A percentile compares a stretch with the other conserved stretches of the same genome.
Evolutionary conservation across 2,113 vertebrate genomes (phyloP).

Genomic region (Clinocottus analis): DNA sequence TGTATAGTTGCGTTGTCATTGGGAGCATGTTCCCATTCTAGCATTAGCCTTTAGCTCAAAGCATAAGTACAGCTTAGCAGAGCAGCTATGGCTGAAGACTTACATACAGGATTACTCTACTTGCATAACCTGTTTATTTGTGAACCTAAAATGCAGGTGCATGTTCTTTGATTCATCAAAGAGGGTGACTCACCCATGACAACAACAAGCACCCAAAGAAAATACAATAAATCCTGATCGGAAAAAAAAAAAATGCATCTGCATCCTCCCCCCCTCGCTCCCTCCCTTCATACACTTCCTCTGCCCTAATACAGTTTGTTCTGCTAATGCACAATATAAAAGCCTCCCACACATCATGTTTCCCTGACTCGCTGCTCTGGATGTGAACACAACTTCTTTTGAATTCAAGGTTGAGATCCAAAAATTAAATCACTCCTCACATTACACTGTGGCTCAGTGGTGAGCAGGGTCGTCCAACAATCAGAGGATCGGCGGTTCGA

Average conservation of each 20-base stretch:
- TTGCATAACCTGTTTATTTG: neutral
- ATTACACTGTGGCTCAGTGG: too few species aligned
- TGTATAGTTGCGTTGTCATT: neutral
- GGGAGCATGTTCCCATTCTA: neutral
- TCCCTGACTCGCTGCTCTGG: neutral
- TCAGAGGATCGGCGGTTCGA: too few species aligned
- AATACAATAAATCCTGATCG: neutral
- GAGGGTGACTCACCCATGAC: neutral
- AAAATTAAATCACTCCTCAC: neutral
- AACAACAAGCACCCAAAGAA: neutral
- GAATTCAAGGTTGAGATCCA: neutral
- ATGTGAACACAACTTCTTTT: neutral
- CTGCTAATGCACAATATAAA: neutral
- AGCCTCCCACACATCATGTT: conserved; percentile 18
- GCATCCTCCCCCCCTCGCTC: neutral
- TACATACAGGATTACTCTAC: neutral
- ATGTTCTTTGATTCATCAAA: neutral
- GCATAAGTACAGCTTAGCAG: neutral
- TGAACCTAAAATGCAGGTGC: neutral
- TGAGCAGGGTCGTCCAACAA: too few species aligned
- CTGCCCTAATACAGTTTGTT: neutral
- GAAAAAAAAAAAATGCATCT: neutral
- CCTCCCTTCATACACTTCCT: neutral
- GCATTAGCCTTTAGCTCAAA: conserved; percentile 5
- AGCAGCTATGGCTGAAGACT: neutral